Conservation (phyloP, 2,888 invertebrate species). For the Spisula solida region DNA sequence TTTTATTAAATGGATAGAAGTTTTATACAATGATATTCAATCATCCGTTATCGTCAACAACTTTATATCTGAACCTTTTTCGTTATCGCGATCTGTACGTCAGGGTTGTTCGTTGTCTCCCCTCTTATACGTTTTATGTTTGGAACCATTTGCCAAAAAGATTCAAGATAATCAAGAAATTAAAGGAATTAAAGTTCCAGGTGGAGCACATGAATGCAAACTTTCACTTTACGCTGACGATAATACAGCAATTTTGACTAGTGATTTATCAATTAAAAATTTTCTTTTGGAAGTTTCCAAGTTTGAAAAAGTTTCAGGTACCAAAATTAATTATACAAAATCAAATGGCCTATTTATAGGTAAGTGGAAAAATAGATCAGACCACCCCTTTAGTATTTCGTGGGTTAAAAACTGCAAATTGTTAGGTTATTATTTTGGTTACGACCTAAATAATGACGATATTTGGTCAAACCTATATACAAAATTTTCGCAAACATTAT, state of each 20-base stretch:
- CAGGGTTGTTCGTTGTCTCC: background rate
- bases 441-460: constrained; percentile 52
- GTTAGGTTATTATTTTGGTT: constrained; percentile 63
- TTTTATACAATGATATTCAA: constrained; percentile 68
- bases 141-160: constrained; percentile 57
- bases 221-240: constrained; percentile 53
- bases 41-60: constrained; percentile 66
- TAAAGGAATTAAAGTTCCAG: constrained; percentile 45
- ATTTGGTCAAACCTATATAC: constrained; percentile 49
- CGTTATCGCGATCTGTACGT: background rate
- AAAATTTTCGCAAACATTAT: constrained; percentile 56
- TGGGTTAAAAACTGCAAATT: constrained; percentile 64
- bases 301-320: constrained; percentile 51
- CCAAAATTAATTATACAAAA: constrained; percentile 67
- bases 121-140: constrained; percentile 33
- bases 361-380: constrained; percentile 68
- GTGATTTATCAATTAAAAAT: constrained; percentile 19
- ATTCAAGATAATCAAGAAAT: constrained; percentile 43
- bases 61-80: constrained; percentile 1
- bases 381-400: constrained; percentile 69
- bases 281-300: constrained; percentile 39
- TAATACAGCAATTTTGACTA: constrained; percentile 45
- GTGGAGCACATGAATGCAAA: constrained; percentile 44
- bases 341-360: constrained; percentile 65
- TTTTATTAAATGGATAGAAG: constrained; percentile 69